phyloP scores from a whole-genome alignment of 2,113 vertebrate genomes.

The Eptesicus fuscus region DNA sequence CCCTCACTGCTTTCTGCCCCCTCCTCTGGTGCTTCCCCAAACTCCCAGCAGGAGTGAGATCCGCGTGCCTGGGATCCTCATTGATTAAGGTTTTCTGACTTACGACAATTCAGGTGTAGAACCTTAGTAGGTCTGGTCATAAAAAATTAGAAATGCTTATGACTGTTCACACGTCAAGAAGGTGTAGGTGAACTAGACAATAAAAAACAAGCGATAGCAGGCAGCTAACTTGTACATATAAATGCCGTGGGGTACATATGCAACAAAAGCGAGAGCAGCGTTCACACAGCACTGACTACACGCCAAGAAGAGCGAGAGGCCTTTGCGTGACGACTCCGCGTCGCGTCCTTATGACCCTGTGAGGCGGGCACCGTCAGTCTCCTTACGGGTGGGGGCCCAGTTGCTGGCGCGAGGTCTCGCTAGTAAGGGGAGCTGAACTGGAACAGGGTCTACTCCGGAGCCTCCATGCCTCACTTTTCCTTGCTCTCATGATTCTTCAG shows the following conservation, averaged over 20 bases:
- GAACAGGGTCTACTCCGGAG: neutral
- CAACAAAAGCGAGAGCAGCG: neutral
- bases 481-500: neutral
- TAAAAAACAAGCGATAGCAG: neutral
- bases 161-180: neutral
- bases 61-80: neutral
- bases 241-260: too few relatives aligned
- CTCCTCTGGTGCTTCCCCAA: neutral
- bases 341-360: fast-evolving
- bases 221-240: neutral
- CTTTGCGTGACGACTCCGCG: neutral
- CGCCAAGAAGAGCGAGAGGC: neutral
- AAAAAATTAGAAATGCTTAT: neutral
- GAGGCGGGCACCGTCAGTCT: fast-evolving
- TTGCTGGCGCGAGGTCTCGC: neutral
- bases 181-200: fast-evolving
- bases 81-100: neutral
- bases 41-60: neutral
- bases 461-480: fast-evolving
- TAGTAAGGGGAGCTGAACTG: fast-evolving
- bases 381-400: fast-evolving
- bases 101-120: neutral
- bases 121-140: neutral
- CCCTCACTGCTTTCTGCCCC: neutral
- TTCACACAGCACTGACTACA: fast-evolving